Evolutionary conservation across 1,140 invertebrate species (phyloP).

Genomic region (Drosophila hydei): DNA sequence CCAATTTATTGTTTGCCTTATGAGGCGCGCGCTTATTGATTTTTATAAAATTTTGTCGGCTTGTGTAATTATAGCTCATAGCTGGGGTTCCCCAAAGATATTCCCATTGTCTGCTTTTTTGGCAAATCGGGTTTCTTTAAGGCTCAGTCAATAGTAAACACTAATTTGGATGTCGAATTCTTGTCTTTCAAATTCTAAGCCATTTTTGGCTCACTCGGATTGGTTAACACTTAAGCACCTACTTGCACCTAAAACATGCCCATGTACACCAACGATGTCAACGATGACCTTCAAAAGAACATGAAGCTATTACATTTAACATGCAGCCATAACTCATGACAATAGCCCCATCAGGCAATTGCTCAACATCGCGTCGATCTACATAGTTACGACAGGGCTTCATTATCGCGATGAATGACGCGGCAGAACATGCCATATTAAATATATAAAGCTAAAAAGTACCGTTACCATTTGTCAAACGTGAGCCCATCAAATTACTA

Average conservation of each 20-base stretch:
- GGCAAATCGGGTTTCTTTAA: too few relatives aligned
- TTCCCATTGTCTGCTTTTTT: too few relatives aligned
- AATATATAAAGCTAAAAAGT: background rate
- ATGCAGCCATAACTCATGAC: conserved; percentile 20
- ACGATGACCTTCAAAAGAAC: conserved; percentile 35
- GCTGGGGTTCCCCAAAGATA: too few relatives aligned
- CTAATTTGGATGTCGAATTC: too few relatives aligned
- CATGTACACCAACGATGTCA: conserved; percentile 5
- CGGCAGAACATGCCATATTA: conserved; percentile 24
- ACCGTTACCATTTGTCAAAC: conserved; percentile 4
- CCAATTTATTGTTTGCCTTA: too few relatives aligned
- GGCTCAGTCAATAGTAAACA: too few relatives aligned
- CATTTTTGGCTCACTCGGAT: background rate
- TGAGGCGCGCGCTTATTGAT: too few relatives aligned
- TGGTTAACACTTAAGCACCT: conserved; percentile 2
- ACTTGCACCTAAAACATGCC: conserved; percentile 4
- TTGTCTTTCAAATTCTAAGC: background rate
- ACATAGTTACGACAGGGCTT: conserved; percentile 33
- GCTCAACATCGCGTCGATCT: conserved; percentile 36
- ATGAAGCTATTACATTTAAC: conserved; percentile 21
- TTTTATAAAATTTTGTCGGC: too few relatives aligned
- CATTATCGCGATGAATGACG: conserved; percentile 33
- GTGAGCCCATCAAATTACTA: conserved; percentile 15
- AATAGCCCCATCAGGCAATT: conserved; percentile 12
- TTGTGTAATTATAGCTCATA: too few relatives aligned